Evolutionary conservation across 2,113 vertebrate genomes (phyloP).

Genomic region (Phylloscopus trochiloides): DNA sequence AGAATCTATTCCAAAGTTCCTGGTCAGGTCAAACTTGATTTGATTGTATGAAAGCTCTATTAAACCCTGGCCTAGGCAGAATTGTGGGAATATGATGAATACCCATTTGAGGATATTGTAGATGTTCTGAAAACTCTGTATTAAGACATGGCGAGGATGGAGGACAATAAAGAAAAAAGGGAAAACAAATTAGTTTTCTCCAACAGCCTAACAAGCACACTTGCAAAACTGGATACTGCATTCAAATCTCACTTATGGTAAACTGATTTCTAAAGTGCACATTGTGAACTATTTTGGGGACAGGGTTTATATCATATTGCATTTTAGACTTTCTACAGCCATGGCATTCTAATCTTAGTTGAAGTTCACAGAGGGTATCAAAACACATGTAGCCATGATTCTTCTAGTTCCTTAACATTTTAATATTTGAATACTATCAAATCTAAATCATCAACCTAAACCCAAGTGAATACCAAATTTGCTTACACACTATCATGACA

Average conservation of each 20-base stretch:
- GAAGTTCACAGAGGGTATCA: not conserved
- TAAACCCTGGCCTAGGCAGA: conserved; percentile 77
- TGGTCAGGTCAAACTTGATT: conserved; percentile 72
- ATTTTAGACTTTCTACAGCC: not conserved
- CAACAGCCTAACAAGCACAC: not conserved
- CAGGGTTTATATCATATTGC: not conserved
- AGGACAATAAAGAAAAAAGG: not conserved
- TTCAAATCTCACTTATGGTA: not conserved
- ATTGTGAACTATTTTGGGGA: not conserved
- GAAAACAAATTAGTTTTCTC: not conserved
- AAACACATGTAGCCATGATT: not conserved
- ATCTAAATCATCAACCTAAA: not conserved
- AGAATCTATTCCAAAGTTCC: conserved; percentile 65
- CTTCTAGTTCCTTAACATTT: not conserved
- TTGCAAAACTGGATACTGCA: not conserved
- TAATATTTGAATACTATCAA: not conserved
- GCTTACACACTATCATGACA: not conserved
- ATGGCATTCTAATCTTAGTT: not conserved
- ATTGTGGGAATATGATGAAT: conserved; percentile 75
- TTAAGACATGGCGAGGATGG: not conserved
- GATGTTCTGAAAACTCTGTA: conserved; percentile 69
- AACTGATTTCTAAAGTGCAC: not conserved
- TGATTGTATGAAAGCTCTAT: conserved; percentile 76
- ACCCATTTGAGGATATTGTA: conserved; percentile 68
- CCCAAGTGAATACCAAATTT: not conserved